Evolutionary conservation across 2,797 vertebrate genomes (phyloP), one percentile per base, ranked within the genome.

Genomic region (Hemitrygon akajei): DNA sequence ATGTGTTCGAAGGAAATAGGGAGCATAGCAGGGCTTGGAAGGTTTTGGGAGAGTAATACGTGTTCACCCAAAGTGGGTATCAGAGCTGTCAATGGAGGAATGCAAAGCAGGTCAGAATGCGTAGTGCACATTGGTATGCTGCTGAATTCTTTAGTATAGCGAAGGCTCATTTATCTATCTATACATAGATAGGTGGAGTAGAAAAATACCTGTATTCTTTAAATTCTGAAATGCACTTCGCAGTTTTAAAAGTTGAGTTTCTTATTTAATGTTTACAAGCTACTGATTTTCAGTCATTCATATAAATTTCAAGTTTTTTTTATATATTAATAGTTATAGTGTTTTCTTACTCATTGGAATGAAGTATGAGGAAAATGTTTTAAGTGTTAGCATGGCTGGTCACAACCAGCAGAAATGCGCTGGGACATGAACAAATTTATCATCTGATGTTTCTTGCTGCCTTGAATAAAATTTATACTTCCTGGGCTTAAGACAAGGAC

Each of bases 381-480:
- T 75, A 75, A 93, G 76, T 93, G 30, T 75, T 12, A 30, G 37
- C 63, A 12, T 56, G 47, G 91, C n/a, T 69, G 86, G n/a, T 37
- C 86, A 37, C n/a, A 79, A 37, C 77, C 77, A 79, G n/a, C 77
- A 86, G 40, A 58, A 71, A 92, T 92, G 66, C 75, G 91, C 91
- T 47, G 22, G 91, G 91, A 75, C 91, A 92, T 75, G 91, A 71
- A 30, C 22, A 92, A 16, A 75, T 92, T 75, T 47, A 92, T 92
- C 91, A 92, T 16, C 37, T 14, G 20, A 34, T 18, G 22, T 69
- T 71, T 40, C 37, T 37, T 16, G 37, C 47, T n/a, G 69, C 27
- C 71, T 73, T 93, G 69, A 93, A 56, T 75, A 73, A 76, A 76
- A 93, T 93, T 27, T 93, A 56, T 93, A 93, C 6, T 93, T 92